These are phyloP conservation scores for Crotalus horridus DNA, from an alignment of 2,113 vertebrate species.

Conservation along the genomic window DNA sequence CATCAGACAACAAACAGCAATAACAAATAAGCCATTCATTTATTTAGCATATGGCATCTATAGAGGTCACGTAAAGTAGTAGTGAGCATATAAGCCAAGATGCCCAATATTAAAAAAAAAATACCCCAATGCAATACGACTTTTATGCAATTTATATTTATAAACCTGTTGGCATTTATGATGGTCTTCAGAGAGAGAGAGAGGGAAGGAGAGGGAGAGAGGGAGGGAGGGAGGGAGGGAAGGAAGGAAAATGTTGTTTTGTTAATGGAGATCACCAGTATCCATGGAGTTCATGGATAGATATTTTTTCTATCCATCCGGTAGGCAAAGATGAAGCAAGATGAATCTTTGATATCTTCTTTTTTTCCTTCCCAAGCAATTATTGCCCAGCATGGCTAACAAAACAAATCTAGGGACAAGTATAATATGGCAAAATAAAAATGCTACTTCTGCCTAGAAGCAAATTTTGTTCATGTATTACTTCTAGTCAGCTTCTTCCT, in stretches of 20 bases:
- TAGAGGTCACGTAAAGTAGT: neutral
- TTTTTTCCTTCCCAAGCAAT: neutral
- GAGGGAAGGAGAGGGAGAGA: too few relatives aligned
- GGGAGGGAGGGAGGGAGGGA: too few relatives aligned
- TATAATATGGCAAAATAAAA: neutral
- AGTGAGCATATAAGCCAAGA: neutral
- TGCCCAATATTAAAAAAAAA: neutral
- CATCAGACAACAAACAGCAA: neutral
- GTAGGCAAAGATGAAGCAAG: neutral
- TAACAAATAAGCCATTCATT: neutral
- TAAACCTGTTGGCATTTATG: neutral
- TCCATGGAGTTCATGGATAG: neutral
- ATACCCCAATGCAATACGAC: neutral
- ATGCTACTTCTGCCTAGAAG: neutral
- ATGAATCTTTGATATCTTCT: neutral
- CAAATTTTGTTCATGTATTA: neutral
- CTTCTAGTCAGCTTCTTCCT: neutral
- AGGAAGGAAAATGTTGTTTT: neutral
- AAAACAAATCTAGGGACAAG: neutral
- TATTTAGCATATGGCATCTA: neutral
- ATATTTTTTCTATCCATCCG: neutral
- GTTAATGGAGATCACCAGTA: neutral
- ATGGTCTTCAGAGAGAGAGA: too few relatives aligned
- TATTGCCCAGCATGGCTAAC: neutral
- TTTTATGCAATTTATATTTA: neutral